These are phyloP conservation scores for Semnopithecus entellus DNA, from an alignment of 2,113 vertebrate species.

Conservation along the genomic window DNA sequence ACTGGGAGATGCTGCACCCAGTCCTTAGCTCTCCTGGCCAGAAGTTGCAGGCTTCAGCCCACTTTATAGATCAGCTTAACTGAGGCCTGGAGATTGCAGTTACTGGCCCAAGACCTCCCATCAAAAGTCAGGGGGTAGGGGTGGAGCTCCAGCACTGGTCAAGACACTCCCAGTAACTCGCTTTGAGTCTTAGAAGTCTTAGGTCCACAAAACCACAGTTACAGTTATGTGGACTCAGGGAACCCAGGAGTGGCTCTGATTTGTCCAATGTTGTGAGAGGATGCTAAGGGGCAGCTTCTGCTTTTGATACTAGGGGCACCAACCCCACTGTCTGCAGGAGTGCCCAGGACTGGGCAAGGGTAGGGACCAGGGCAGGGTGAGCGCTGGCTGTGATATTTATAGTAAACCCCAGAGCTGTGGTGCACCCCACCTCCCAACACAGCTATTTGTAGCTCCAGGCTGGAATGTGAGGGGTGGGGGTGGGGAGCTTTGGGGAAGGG, in stretches of 20 bases:
- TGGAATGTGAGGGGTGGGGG: not conserved
- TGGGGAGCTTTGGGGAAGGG: not conserved
- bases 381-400: slow-evolving; percentile 37
- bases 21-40: not conserved
- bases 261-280: not conserved
- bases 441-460: slow-evolving; percentile 59
- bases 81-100: not conserved
- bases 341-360: not conserved
- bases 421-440: not conserved
- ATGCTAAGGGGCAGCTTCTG: not conserved
- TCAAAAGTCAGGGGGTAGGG: not conserved
- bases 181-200: not conserved
- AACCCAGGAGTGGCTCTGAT: not conserved
- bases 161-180: not conserved
- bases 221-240: not conserved
- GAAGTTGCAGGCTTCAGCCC: fast-evolving
- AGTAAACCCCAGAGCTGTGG: not conserved
- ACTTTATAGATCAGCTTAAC: not conserved
- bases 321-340: not conserved
- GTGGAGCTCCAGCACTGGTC: not conserved
- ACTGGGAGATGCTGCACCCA: not conserved
- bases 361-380: not conserved
- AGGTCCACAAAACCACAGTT: not conserved
- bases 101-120: not conserved
- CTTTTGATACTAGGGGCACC: not conserved